Conservation (phyloP, 2,797 vertebrate genomes). For the Anguilla marmorata region DNA sequence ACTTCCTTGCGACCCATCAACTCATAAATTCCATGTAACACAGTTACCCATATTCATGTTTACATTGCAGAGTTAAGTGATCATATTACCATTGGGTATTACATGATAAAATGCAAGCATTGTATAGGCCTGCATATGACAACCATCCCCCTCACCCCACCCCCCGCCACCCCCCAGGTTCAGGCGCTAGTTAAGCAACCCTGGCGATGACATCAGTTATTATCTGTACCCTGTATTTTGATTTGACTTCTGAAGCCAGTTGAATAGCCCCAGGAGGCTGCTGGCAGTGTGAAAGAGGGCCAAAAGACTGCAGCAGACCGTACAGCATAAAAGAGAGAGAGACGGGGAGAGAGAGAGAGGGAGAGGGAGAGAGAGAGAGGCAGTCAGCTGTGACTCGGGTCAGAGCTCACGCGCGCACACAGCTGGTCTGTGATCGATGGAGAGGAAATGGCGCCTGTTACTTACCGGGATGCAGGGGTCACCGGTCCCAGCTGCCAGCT, state of each 20-base stretch:
- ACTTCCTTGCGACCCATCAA: too few relatives aligned
- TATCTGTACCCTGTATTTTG: background rate
- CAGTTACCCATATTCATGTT: too few relatives aligned
- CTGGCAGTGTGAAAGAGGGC: background rate
- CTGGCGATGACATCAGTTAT: background rate
- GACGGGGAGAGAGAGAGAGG: too few relatives aligned
- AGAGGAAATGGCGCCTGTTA: background rate
- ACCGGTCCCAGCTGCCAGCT: background rate
- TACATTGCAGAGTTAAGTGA: too few relatives aligned
- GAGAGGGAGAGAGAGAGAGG: background rate
- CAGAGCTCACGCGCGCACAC: background rate
- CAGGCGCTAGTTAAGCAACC: background rate
- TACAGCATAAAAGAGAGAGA: background rate
- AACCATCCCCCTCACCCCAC: too few relatives aligned
- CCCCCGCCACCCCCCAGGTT: background rate
- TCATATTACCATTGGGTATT: too few relatives aligned
- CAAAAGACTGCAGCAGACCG: background rate
- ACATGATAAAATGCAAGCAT: too few relatives aligned
- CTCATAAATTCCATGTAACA: too few relatives aligned
- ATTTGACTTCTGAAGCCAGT: background rate
- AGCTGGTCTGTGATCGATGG: background rate
- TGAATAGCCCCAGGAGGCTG: background rate
- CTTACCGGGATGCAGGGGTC: background rate
- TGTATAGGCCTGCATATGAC: too few relatives aligned
- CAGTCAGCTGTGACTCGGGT: background rate